phyloP scores from a whole-genome alignment of 2,888 invertebrate species.

The Acrobasis suavella region DNA sequence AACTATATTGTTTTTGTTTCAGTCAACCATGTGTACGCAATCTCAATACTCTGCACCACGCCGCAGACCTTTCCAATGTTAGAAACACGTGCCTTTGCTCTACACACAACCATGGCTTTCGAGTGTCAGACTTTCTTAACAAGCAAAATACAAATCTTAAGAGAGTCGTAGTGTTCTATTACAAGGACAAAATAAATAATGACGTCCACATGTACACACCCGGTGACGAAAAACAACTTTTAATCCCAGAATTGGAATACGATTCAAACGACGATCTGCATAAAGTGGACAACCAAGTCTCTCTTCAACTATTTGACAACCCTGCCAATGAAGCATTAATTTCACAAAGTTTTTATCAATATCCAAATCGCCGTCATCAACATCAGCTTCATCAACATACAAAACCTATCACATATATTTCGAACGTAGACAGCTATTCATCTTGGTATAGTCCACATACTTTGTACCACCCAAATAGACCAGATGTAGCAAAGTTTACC shows the following conservation, averaged over 20 bases:
- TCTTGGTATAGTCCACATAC: neutral
- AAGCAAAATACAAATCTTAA: constrained; percentile 36
- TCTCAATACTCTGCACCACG: neutral
- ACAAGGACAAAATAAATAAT: constrained; percentile 39
- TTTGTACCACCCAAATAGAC: neutral
- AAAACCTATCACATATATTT: neutral
- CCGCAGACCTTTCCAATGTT: constrained; percentile 32
- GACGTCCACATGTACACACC: constrained; percentile 51
- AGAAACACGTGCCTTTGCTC: constrained; percentile 1
- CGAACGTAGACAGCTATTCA: neutral
- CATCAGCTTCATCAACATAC: neutral
- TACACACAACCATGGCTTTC: neutral
- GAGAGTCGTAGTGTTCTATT: constrained; percentile 58
- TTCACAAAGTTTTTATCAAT: neutral
- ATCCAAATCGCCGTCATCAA: neutral
- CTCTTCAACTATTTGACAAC: constrained; percentile 31
- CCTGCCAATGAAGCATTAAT: neutral
- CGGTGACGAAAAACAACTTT: constrained; percentile 46
- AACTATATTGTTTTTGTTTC: constrained; percentile 8
- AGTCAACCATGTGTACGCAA: neutral
- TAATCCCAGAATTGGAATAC: constrained; percentile 53
- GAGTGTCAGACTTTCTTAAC: constrained; percentile 35
- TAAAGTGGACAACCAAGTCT: constrained; percentile 28
- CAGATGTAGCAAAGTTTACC: neutral
- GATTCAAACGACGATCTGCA: constrained; percentile 41